Evolutionary conservation across 2,797 vertebrate species (phyloP), one percentile per base, ranked within the genome.

Genomic region (Simalia tracyae): DNA sequence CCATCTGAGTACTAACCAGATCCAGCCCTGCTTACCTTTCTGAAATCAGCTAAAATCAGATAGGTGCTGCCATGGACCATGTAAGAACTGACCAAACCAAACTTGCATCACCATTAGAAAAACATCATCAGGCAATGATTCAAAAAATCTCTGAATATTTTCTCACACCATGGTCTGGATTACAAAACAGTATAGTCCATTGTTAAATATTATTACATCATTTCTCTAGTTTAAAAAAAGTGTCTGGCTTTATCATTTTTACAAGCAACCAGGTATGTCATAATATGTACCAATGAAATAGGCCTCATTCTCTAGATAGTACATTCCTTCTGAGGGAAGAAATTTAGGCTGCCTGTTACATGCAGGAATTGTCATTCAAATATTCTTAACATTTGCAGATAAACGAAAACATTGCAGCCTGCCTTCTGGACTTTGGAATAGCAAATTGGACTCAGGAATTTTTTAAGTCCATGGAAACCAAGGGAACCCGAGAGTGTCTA

Each of bases 341-440:
- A 1, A 90, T 94, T 95, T 93, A 92, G 14, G 22, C 87, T 90
- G n/a, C 86, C 50, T 81, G 64, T 94, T 91, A 95, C 90, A 94
- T 0, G 93, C 89, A 54, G 31, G 26, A 87, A 22, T 0, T 2
- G 36, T 36, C 56, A 86, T 92, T 90, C 0, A 0, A 9, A 86
- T 17, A 54, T 64, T 81, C n/a, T 56, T 84, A 15, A 36, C 89
- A 3, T 89, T 91, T 63, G 88, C 6, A 24, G 36, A 19, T 84
- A 88, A 14, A 84, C 61, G 85, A 92, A 91, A 92, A 92, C 36
- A 5, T 7, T 84, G 36, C 17, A 1, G 42, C 22, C 9, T 76
- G 24, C 26, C 26, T 85, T 15, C 11, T 50, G 0, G 50, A 0
- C 91, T 93, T 76, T 5, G 2, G 94, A 90, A 36, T 3, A 60